These are phyloP conservation scores for Melieria omissa DNA, from an alignment of 2,888 invertebrate species.

Conservation along the genomic window DNA sequence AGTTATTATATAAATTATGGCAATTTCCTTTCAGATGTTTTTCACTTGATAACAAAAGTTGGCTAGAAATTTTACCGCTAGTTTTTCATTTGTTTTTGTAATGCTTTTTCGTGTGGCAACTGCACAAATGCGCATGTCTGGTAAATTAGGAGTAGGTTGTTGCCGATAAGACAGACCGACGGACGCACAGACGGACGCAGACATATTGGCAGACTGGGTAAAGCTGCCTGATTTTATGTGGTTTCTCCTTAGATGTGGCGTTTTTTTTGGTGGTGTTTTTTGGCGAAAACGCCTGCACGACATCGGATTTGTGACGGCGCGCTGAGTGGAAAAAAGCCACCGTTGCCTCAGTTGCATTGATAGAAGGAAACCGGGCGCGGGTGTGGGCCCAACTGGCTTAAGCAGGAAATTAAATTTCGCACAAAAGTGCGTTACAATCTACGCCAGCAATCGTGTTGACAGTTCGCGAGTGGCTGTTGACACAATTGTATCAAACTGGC, in stretches of 20 bases:
- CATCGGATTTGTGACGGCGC: no score
- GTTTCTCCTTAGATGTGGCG: no score
- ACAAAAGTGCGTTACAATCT: constrained; percentile 15
- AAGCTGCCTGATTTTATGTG: no score
- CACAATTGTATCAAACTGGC: neutral
- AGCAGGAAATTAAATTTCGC: constrained; percentile 21
- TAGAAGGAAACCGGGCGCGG: no score
- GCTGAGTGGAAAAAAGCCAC: no score
- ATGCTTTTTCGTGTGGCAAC: constrained; percentile 2
- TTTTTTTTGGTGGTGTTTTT: no score
- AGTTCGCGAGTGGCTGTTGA: neutral
- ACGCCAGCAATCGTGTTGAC: neutral
- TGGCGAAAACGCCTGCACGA: no score
- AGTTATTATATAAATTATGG: constrained; percentile 35
- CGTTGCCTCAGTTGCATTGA: no score
- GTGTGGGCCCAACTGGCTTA: neutral
- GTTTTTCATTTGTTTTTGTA: constrained; percentile 7
- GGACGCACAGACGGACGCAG: no score
- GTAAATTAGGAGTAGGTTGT: no score
- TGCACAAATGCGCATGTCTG: constrained; percentile 16
- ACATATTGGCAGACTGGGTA: no score
- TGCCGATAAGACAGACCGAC: no score
- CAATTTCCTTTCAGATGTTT: constrained; percentile 36
- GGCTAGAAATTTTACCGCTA: neutral
- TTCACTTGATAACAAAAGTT: constrained; percentile 25